Conservation (phyloP, 2,113 vertebrate genomes). For the Pampusana beccarii region DNA sequence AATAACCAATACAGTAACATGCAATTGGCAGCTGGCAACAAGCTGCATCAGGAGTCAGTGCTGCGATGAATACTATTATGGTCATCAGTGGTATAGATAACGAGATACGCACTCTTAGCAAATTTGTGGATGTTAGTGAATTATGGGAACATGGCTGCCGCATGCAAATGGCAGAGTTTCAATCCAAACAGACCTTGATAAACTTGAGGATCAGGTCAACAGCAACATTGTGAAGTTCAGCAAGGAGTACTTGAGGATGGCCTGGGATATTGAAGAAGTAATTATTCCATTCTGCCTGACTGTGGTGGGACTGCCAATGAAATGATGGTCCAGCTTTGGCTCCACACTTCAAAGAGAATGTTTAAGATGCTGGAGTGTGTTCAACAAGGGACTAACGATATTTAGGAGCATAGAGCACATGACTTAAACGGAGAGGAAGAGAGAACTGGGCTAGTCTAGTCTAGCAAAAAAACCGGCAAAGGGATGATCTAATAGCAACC, state of each 20-base stretch:
- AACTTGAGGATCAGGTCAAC: not conserved
- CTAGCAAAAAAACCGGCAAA: not conserved
- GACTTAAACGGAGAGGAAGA: not conserved
- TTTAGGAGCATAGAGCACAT: not conserved
- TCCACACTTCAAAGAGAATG: not conserved
- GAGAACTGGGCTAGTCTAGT: not conserved
- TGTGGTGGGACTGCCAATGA: not conserved
- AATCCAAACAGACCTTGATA: not conserved
- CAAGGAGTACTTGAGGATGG: not conserved
- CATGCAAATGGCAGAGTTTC: not conserved
- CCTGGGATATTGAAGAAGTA: not conserved
- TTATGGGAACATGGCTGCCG: not conserved
- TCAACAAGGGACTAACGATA: not conserved
- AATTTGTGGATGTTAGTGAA: not conserved
- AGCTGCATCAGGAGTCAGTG: not conserved
- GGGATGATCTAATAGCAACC: not conserved
- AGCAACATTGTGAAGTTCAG: not conserved
- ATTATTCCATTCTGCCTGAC: not conserved
- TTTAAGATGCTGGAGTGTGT: not conserved
- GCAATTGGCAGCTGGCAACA: not conserved
- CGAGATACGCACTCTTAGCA: not conserved
- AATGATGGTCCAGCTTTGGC: not conserved
- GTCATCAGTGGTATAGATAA: not conserved
- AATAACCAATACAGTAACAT: not conserved
- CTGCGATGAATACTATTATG: not conserved